Base-by-base conservation (phyloP, 2,888 invertebrate genomes). In the Eupithecia insigniata region DNA sequence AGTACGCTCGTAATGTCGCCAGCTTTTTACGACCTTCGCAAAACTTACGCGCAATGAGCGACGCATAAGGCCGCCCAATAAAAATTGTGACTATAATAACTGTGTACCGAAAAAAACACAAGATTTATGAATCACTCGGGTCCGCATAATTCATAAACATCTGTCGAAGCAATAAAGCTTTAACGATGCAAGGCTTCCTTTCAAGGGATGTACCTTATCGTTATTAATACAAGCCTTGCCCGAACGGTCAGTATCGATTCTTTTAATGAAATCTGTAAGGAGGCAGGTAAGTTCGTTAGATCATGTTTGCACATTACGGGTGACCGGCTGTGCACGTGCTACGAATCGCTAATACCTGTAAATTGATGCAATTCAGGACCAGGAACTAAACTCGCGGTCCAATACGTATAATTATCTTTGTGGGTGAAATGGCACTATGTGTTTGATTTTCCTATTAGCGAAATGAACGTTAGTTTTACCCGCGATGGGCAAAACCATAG, bases 121-220 rank as follows among this genome's bases (percentile, higher is more conserved):
- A 82, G 83, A 84, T 82, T 83, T 85, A 88, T 85, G 84, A 84
- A 86, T 85, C 81, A 82, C 82, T 82, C 82, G 84, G 82, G 82
- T 82, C 81, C 85, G 82, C 81, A 85, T 87, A 87, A 87, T 89
- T 89, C 88, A 87, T 87, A 88, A 88, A 88, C 89, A 90, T 88
- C 89, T 90, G 90, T 84, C 78, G 84, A 66, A 71, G 84, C 83
- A 84, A 86, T 90, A 89, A 90, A 90, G 83, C 81, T 87, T 90
- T 89, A 89, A 89, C 88, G 89, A 87, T 83, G 76, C 77, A 83
- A 83, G 84, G 82, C 81, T 85, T 83, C 80, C 80, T 74, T 78
- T 78, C 78, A 3, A 77, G 67, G 76, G 73, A 80, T 76, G 76
- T 74, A 72, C 67, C 72, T 46, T 71, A 69, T 76, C 67, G 69